These are phyloP conservation scores for Pomacea canaliculata DNA, from an alignment of 2,888 invertebrate species.

Conservation along the genomic window DNA sequence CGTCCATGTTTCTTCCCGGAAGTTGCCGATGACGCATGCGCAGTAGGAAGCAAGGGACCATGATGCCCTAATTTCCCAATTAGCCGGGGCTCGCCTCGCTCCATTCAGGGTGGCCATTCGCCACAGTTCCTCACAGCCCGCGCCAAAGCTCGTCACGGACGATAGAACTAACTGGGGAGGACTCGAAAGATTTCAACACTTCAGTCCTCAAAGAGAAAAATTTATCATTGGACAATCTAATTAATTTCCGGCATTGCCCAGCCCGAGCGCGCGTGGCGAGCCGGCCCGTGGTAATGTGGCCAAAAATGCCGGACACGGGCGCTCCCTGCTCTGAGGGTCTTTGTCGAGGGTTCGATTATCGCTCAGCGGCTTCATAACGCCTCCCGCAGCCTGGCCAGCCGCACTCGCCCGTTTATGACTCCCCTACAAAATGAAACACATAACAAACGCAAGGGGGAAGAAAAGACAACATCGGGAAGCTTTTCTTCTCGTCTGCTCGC, in stretches of 20 bases:
- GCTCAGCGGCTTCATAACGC: too few species aligned
- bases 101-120: constrained; percentile 19
- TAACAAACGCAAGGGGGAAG: neutral
- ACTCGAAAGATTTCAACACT: constrained; percentile 3
- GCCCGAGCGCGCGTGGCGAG: constrained; percentile 16
- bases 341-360: too few species aligned
- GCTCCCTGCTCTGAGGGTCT: too few species aligned
- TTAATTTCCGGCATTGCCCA: constrained; percentile 24
- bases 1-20: constrained; percentile 18
- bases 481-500: too few species aligned
- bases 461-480: too few species aligned
- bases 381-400: neutral
- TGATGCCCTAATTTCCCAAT: constrained; percentile 27
- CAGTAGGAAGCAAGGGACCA: constrained; percentile 18
- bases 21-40: constrained; percentile 24
- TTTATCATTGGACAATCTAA: constrained; percentile 25
- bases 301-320: neutral
- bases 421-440: neutral
- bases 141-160: neutral
- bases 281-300: constrained; percentile 4
- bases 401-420: neutral
- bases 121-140: constrained; percentile 9
- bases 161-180: neutral
- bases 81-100: constrained; percentile 12
- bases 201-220: constrained; percentile 22